These are phyloP conservation scores for Coregonus sp. DNA, from an alignment of 2,797 vertebrate species.

Conservation along the genomic window DNA sequence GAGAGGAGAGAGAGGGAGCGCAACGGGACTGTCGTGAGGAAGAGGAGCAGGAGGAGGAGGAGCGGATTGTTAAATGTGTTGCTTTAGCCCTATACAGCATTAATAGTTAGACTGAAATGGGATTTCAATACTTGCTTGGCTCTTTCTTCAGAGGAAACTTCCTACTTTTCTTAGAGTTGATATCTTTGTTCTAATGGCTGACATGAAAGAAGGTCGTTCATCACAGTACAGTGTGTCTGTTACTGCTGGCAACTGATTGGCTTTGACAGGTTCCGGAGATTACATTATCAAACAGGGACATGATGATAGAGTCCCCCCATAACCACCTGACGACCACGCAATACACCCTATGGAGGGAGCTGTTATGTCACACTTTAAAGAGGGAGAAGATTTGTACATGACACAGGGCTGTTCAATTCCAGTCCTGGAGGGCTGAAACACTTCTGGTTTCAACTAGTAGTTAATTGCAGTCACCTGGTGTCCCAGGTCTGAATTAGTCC, in stretches of 20 bases:
- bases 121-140: background rate
- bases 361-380: background rate
- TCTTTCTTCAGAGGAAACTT: background rate
- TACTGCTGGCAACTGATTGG: background rate
- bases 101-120: background rate
- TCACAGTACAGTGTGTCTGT: background rate
- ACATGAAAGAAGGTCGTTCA: background rate
- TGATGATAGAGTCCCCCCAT: background rate
- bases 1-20: constrained; percentile 14
- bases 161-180: no score
- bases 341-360: background rate
- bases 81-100: background rate
- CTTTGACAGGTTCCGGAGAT: background rate
- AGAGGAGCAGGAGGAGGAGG: background rate
- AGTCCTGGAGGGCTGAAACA: no score
- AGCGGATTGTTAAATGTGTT: background rate
- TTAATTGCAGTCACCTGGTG: no score
- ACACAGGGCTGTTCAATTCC: no score
- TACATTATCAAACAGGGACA: background rate
- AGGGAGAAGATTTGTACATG: no score
- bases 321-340: background rate
- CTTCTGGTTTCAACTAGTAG: no score
- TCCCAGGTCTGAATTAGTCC: no score
- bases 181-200: background rate
- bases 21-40: background rate